phyloP scores from a whole-genome alignment of 2,113 vertebrate genomes.

The Lampris megalopsis region DNA sequence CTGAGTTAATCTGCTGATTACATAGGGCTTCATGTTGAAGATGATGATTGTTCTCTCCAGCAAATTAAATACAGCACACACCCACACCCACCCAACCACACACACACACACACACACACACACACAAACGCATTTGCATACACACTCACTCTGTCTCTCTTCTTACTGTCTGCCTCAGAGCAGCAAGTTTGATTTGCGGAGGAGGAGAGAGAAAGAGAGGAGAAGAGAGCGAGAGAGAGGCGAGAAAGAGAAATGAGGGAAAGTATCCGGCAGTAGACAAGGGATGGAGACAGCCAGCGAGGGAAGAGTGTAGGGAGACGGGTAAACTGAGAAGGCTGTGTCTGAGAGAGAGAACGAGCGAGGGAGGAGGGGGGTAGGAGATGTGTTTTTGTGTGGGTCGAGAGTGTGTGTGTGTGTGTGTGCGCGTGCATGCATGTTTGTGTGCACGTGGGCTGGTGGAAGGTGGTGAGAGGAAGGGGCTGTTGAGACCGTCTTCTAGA shows the following conservation, averaged over 20 bases:
- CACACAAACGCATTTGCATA: neutral
- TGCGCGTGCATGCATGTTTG: neutral
- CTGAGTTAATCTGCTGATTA: slow-evolving; percentile 53
- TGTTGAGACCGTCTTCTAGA: slow-evolving; percentile 50
- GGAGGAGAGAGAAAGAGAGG: slow-evolving; percentile 50
- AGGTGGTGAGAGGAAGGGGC: no score
- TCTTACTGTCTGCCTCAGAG: slow-evolving; percentile 59
- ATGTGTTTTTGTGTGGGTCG: slow-evolving; percentile 19
- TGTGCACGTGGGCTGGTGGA: no score
- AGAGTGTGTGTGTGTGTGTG: slow-evolving; percentile 9
- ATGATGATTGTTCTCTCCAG: slow-evolving; percentile 28
- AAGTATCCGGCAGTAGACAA: neutral
- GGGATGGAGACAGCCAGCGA: neutral
- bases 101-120: slow-evolving; percentile 12
- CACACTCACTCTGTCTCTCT: slow-evolving; percentile 18
- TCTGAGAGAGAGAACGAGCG: neutral
- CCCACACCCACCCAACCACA: slow-evolving; percentile 14
- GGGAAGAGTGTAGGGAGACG: slow-evolving; percentile 23
- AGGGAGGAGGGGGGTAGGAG: slow-evolving; percentile 21
- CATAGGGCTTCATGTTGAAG: slow-evolving; percentile 37
- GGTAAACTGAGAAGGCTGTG: no score
- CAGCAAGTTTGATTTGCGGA: slow-evolving; percentile 60
- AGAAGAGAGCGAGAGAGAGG: slow-evolving; percentile 1
- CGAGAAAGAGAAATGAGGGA: neutral
- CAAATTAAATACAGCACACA: slow-evolving; percentile 25